phyloP scores from a whole-genome alignment of 2,888 invertebrate species.

The Protodeltote pygarga region DNA sequence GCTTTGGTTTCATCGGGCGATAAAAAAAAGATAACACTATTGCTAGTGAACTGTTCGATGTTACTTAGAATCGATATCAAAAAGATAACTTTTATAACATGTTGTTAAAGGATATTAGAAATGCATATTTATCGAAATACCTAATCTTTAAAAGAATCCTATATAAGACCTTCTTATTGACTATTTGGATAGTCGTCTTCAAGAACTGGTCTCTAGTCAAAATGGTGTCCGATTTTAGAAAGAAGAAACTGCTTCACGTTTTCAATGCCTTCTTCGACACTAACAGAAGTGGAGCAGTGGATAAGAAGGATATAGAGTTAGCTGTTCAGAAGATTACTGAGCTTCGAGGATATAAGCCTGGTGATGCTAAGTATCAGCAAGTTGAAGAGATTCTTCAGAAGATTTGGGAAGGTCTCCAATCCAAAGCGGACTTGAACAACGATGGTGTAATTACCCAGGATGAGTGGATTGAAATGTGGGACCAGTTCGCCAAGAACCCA shows the following conservation, averaged over 20 bases:
- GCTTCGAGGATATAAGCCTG: slow-evolving; percentile 91
- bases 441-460: slow-evolving; percentile 95
- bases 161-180: slow-evolving; percentile 45
- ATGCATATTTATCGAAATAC: slow-evolving; percentile 35
- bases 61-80: slow-evolving; percentile 31
- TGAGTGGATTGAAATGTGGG: slow-evolving; percentile 96
- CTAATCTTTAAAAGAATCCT: slow-evolving; percentile 34
- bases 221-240: slow-evolving; percentile 94
- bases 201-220: slow-evolving; percentile 65
- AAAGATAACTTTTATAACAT: slow-evolving; percentile 38
- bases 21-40: too few species aligned
- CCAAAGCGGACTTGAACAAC: slow-evolving; percentile 93
- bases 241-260: slow-evolving; percentile 94
- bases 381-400: slow-evolving; percentile 91
- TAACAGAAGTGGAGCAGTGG: slow-evolving; percentile 95
- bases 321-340: slow-evolving; percentile 94
- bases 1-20: too few species aligned
- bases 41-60: slow-evolving; percentile 16
- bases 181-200: slow-evolving; percentile 16
- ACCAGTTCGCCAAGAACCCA: slow-evolving; percentile 91
- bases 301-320: slow-evolving; percentile 94
- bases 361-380: slow-evolving; percentile 90
- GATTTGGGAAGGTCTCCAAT: slow-evolving; percentile 94
- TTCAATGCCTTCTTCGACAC: slow-evolving; percentile 96
- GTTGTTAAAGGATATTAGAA: slow-evolving; percentile 24